A percentile compares a stretch with the other conserved stretches of the same genome.
These are phyloP conservation scores for Cyclura pinguis DNA, from an alignment of 2,797 vertebrate species.

Conservation along the genomic window DNA sequence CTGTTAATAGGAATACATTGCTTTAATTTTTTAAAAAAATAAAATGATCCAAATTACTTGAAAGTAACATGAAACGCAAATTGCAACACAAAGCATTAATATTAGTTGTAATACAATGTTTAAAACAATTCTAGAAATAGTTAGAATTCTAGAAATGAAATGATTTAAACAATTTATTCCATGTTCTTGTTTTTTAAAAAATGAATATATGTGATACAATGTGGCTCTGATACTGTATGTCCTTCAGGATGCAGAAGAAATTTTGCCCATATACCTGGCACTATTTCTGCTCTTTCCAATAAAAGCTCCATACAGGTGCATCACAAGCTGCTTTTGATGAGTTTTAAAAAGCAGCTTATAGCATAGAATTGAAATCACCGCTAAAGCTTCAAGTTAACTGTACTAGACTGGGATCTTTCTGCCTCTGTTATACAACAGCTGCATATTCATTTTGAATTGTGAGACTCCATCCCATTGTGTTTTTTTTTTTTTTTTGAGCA, in stretches of 20 bases:
- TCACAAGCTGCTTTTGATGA: constrained; percentile 7
- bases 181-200: neutral
- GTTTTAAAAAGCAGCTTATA: constrained; percentile 9
- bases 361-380: neutral
- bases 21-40: too few species aligned
- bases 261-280: neutral
- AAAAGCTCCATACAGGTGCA: too few species aligned
- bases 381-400: neutral
- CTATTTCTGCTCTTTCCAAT: neutral
- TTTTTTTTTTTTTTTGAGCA: neutral
- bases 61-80: neutral
- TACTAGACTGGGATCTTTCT: neutral
- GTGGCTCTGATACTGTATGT: neutral
- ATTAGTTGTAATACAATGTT: neutral
- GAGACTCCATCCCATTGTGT: neutral
- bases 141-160: too few species aligned
- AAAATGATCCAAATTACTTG: too few species aligned
- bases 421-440: neutral
- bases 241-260: neutral
- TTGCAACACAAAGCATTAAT: neutral
- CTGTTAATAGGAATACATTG: too few species aligned
- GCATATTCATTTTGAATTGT: constrained; percentile 5
- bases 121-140: neutral
- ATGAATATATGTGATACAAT: neutral
- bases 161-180: neutral